A percentile compares a stretch with the other conserved stretches of the same genome.
phyloP scores from a whole-genome alignment of 2,888 invertebrate species.

The Stramonita haemastoma region DNA sequence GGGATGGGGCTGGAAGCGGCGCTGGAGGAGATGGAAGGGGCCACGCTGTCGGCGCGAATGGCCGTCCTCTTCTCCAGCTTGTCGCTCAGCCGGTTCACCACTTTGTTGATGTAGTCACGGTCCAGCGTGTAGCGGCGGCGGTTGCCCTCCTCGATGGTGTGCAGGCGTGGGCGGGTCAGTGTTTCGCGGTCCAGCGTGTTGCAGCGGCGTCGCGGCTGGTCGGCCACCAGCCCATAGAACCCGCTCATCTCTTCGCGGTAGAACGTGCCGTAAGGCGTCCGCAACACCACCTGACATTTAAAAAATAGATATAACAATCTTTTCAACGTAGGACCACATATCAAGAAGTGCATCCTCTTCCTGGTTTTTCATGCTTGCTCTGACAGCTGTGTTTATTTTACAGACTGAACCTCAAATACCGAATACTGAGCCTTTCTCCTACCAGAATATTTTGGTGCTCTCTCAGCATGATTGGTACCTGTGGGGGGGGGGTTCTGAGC shows the following conservation, averaged over 20 bases:
- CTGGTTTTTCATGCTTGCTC: no score
- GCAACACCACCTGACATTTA: slow-evolving; percentile 57
- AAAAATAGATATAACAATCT: not conserved
- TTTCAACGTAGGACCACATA: no score
- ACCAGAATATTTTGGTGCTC: no score
- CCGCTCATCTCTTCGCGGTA: slow-evolving; percentile 67
- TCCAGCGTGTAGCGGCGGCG: slow-evolving; percentile 68
- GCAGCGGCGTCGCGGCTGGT: slow-evolving; percentile 67
- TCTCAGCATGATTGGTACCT: no score
- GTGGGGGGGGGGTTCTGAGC: no score
- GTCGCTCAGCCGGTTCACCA: slow-evolving; percentile 66
- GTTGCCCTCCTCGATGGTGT: slow-evolving; percentile 69
- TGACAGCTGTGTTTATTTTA: no score
- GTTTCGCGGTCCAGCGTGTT: slow-evolving; percentile 71
- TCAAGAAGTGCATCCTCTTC: no score
- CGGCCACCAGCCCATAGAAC: slow-evolving; percentile 65
- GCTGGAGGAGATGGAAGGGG: slow-evolving; percentile 67
- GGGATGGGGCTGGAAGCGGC: slow-evolving; percentile 69
- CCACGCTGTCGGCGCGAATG: slow-evolving; percentile 65
- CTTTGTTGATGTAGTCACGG: slow-evolving; percentile 68
- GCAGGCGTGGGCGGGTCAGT: slow-evolving; percentile 65
- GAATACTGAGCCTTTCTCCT: no score
- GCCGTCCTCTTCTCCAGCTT: slow-evolving; percentile 62
- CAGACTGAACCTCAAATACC: no score
- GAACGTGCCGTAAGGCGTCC: slow-evolving; percentile 71